Evolutionary conservation across 2,797 vertebrate species (phyloP).

Genomic region (Gallinago stenura): DNA sequence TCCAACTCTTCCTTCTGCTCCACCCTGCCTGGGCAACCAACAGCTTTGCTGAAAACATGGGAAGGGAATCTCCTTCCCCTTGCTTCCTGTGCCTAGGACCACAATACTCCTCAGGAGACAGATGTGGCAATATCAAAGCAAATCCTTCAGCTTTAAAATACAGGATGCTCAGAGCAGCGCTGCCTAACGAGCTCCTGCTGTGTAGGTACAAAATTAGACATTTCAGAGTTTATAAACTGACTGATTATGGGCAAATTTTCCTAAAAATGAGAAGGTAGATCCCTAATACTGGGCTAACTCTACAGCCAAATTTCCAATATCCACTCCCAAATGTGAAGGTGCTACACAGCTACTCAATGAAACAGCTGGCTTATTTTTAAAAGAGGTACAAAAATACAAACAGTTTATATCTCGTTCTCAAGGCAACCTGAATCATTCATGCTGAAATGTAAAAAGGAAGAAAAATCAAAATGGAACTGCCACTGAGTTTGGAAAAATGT

Average conservation of each 20-base stretch:
- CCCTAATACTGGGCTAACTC: neutral
- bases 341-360: neutral
- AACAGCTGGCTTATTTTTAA: neutral
- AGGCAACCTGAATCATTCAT: constrained; percentile 27
- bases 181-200: neutral
- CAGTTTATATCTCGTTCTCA: neutral
- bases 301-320: neutral
- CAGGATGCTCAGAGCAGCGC: neutral
- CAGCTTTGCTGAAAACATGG: neutral
- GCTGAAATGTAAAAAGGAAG: neutral
- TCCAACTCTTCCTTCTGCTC: neutral
- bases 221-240: neutral
- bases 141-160: neutral
- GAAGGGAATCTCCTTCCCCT: neutral
- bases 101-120: neutral
- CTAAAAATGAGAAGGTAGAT: neutral
- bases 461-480: neutral
- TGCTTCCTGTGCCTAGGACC: neutral
- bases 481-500: neutral
- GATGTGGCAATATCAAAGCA: neutral
- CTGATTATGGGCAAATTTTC: neutral
- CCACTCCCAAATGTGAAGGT: neutral
- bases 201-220: neutral
- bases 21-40: neutral
- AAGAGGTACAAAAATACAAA: neutral